These are phyloP conservation scores for Tuta absoluta DNA, from an alignment of 2,888 invertebrate genomes.

Conservation along the genomic window DNA sequence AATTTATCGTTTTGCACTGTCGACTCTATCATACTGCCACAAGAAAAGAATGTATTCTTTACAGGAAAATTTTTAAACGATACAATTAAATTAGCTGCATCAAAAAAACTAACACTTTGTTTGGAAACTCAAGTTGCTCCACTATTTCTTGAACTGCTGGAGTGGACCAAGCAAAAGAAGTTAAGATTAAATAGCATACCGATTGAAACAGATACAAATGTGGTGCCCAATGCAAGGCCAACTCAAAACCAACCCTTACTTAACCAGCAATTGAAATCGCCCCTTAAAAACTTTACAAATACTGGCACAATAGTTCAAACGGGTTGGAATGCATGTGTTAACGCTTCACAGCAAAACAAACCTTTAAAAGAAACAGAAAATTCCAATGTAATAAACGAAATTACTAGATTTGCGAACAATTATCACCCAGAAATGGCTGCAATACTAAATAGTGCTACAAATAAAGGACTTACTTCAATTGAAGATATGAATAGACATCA, in stretches of 20 bases:
- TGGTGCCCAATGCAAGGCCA: not conserved
- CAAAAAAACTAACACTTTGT: slow-evolving; percentile 31
- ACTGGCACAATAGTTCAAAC: not conserved
- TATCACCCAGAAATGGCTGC: not conserved
- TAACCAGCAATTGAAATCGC: not conserved
- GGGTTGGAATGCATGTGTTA: not conserved
- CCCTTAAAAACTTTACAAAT: not conserved
- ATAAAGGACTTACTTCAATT: not conserved
- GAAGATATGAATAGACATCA: not conserved
- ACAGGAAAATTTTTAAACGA: slow-evolving; percentile 40
- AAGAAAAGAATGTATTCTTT: slow-evolving; percentile 43
- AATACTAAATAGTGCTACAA: not conserved
- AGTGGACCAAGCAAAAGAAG: slow-evolving; percentile 43
- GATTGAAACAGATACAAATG: not conserved
- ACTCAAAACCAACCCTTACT: not conserved
- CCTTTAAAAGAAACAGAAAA: no score
- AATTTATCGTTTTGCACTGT: slow-evolving; percentile 45
- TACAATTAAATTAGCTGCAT: slow-evolving; percentile 38
- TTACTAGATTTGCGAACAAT: not conserved
- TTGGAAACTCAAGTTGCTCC: slow-evolving; percentile 32
- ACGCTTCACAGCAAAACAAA: not conserved
- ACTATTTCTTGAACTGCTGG: slow-evolving; percentile 45
- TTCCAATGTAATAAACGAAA: not conserved
- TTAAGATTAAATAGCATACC: not conserved
- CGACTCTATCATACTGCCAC: slow-evolving; percentile 45